Evolutionary conservation across 2,888 invertebrate species (phyloP).

Genomic region (Papilio elwesi): DNA sequence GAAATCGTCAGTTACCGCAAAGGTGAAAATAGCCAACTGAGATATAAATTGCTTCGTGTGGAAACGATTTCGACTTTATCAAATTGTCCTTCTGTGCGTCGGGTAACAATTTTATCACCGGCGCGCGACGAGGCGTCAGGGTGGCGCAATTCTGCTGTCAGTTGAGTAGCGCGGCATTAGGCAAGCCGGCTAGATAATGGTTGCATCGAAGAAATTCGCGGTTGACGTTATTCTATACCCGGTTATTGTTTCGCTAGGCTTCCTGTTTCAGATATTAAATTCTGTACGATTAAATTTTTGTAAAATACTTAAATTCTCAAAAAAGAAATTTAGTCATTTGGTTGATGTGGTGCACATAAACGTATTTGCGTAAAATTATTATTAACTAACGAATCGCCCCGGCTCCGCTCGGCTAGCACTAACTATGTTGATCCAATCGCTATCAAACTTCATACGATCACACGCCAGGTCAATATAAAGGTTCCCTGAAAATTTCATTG

Average conservation of each 20-base stretch:
- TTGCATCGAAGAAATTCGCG: constrained; percentile 30
- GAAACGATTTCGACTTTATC: constrained; percentile 37
- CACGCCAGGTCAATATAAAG: too few species aligned
- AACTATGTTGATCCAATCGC: too few species aligned
- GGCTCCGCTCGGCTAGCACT: too few species aligned
- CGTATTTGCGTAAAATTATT: too few species aligned
- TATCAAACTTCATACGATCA: too few species aligned
- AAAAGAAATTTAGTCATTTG: background rate
- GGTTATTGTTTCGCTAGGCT: constrained; percentile 16
- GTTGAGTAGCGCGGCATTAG: constrained; percentile 30
- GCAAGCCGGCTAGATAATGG: constrained; percentile 32
- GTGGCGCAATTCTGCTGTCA: constrained; percentile 36
- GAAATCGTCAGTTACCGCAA: constrained; percentile 24
- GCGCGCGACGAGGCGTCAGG: constrained; percentile 21
- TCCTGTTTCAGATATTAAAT: constrained; percentile 24
- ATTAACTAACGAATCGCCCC: too few species aligned
- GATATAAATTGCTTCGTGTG: constrained; percentile 28
- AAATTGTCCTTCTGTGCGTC: constrained; percentile 21
- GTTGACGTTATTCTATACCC: constrained; percentile 32
- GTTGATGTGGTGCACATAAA: too few species aligned
- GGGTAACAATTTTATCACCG: constrained; percentile 38
- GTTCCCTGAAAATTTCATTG: too few species aligned
- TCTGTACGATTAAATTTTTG: background rate
- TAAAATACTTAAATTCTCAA: background rate
- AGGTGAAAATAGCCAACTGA: constrained; percentile 37